Conservation (phyloP, 1,140 invertebrate species). For the Meloidogyne floridensis region DNA sequence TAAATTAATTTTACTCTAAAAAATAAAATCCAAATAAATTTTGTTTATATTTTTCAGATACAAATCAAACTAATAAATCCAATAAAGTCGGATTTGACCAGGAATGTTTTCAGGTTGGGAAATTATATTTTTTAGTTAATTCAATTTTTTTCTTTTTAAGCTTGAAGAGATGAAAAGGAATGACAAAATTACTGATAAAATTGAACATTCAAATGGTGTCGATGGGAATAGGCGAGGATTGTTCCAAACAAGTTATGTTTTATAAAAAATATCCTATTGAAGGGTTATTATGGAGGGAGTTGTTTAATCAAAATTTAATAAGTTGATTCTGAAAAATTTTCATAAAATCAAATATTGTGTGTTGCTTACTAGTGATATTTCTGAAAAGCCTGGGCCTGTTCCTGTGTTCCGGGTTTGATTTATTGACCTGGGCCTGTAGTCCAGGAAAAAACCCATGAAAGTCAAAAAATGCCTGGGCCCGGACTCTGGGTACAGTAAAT, state of each 20-base stretch:
- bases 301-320: no score
- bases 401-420: no score
- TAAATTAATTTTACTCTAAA: not conserved
- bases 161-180: not conserved
- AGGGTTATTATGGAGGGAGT: not conserved
- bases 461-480: no score
- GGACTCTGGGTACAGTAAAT: no score
- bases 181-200: not conserved
- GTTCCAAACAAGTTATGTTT: not conserved
- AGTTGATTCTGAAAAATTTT: no score
- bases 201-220: not conserved
- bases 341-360: no score
- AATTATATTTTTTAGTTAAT: not conserved
- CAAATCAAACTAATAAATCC: not conserved
- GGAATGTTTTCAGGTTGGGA: not conserved
- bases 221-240: not conserved
- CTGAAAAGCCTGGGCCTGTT: no score
- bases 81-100: not conserved
- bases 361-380: no score
- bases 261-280: not conserved
- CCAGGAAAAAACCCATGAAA: no score
- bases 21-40: not conserved
- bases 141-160: not conserved
- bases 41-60: not conserved
- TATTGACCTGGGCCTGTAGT: no score